Base-by-base conservation (phyloP, 2,888 invertebrate species). In the Clivina fossor region DNA sequence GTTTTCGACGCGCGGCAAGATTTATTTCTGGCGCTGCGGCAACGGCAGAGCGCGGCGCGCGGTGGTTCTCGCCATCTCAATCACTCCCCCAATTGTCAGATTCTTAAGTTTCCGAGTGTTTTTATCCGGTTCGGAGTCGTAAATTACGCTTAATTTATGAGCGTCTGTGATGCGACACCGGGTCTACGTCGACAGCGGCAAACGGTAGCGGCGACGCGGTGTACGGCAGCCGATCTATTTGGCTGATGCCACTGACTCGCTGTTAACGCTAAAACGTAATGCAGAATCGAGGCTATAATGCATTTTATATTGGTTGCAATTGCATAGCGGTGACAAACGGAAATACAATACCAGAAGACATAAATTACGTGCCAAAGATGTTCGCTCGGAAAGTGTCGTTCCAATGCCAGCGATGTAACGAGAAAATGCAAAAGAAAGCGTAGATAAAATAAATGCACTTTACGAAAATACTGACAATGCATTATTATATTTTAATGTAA, bases 11-110 rank as follows among this genome's bases (percentile, higher is more conserved):
- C 37, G 5, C n/a, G n/a, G n/a, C n/a, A 18, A 55, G 55, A 55
- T 55, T 55, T 55, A 55, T 55, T 38, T 30, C 20, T 37, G 15
- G 20, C 20, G 56, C 58, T 61, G 58, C 62, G 61, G n/a, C 44
- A 60, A 58, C 60, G 60, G 54, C 50, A 48, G 38, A 55, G 54
- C 32, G 48, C 46, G 51, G 33, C 61, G 56, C 61, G 53, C 48
- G n/a, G n/a, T n/a, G n/a, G n/a, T n/a, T n/a, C 61, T 57, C 62
- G 61, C 62, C 61, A 63, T 61, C 57, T 62, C 63, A 62, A 64
- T 64, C 64, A 64, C 64, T 60, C 60, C 60, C 61, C 57, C 62
- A 61, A 63, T 61, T 61, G 63, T 61, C 63, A 63, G 54, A 62
- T 61, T 60, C 61, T 62, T 61, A 59, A 59, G 60, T 60, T 60